Evolutionary conservation across 2,888 invertebrate genomes (phyloP).

Genomic region (Tolmerus cingulatus): DNA sequence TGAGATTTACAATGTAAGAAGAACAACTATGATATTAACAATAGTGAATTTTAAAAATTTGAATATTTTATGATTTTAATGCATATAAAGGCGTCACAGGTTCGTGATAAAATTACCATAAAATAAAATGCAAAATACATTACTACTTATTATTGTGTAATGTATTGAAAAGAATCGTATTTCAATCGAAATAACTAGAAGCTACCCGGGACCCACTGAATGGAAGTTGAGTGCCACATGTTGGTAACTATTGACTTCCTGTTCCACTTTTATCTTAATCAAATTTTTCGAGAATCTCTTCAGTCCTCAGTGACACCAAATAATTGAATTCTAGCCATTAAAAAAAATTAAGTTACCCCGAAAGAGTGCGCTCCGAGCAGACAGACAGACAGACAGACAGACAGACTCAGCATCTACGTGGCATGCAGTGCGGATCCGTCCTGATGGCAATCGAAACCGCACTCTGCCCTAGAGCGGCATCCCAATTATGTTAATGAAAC

Average conservation of each 20-base stretch:
- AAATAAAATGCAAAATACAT: no score
- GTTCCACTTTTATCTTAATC: conserved; percentile 39
- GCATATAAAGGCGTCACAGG: no score
- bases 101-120: not conserved
- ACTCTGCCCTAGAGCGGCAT: conserved; percentile 26
- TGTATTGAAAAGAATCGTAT: not conserved
- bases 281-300: conserved; percentile 32
- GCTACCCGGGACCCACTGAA: not conserved
- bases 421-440: conserved; percentile 20
- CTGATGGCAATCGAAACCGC: conserved; percentile 17
- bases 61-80: no score
- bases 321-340: conserved; percentile 43
- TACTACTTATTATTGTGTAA: not conserved
- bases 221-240: not conserved
- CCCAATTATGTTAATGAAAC: conserved; percentile 55
- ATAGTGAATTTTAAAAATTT: no score
- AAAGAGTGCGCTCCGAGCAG: conserved; percentile 34
- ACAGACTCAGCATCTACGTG: not conserved
- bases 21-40: no score
- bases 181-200: not conserved
- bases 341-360: conserved; percentile 43
- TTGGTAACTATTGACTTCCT: conserved; percentile 28
- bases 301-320: conserved; percentile 11
- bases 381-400: not conserved
- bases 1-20: no score